Conservation (phyloP, 2,888 invertebrate species). For the Drosophila testacea region DNA sequence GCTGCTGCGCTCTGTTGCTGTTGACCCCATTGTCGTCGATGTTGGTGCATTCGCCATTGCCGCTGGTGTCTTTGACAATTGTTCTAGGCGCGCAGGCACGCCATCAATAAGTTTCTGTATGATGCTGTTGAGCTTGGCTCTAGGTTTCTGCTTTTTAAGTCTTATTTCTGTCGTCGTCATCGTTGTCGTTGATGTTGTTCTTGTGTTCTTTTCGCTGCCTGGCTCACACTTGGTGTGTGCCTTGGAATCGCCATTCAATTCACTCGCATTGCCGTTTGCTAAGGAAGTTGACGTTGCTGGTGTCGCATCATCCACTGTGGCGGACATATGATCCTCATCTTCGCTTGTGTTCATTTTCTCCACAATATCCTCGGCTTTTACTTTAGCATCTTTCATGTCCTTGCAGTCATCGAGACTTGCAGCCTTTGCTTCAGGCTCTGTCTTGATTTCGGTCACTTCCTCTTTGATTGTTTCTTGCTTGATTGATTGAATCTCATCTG, state of each 20-base stretch:
- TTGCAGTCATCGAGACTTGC: slow-evolving; percentile 27
- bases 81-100: slow-evolving; percentile 80
- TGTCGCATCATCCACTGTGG: slow-evolving; percentile 41
- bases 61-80: slow-evolving; percentile 77
- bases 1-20: slow-evolving; percentile 51
- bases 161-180: slow-evolving; percentile 73
- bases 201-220: slow-evolving; percentile 16
- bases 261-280: slow-evolving; percentile 49
- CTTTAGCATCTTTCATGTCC: slow-evolving; percentile 17
- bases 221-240: slow-evolving; percentile 43
- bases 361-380: slow-evolving; percentile 43
- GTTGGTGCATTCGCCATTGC: slow-evolving; percentile 31
- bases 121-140: slow-evolving; percentile 84
- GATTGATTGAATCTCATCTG: slow-evolving; percentile 45
- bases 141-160: slow-evolving; percentile 82
- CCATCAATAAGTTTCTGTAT: slow-evolving; percentile 84
- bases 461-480: slow-evolving; percentile 56
- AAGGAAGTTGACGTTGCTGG: slow-evolving; percentile 10
- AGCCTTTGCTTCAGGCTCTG: slow-evolving; percentile 27
- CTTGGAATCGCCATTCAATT: slow-evolving; percentile 55
- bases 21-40: slow-evolving; percentile 10
- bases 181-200: slow-evolving; percentile 25
- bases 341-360: slow-evolving; percentile 83
- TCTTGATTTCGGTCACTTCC: slow-evolving; percentile 29
- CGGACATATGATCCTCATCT: slow-evolving; percentile 63